Percentiles rank a stretch among this genome's conserved stretches.
Evolutionary conservation across 2,113 vertebrate genomes (phyloP).

Genomic region (Pituophis catenifer): DNA sequence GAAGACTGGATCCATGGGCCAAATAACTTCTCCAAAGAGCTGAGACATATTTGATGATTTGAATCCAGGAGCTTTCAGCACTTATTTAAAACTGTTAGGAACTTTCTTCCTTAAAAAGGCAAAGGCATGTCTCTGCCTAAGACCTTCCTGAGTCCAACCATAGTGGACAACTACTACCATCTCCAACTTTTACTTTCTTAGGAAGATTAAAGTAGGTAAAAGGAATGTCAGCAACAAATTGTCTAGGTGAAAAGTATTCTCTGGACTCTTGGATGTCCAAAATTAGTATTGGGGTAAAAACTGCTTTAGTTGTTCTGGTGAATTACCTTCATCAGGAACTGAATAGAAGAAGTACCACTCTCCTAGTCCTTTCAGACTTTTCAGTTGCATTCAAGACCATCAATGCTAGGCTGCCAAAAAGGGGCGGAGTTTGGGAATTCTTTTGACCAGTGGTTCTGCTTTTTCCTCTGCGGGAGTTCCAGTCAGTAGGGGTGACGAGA

Average conservation of each 20-base stretch:
- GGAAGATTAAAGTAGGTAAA: neutral
- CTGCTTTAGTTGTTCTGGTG: neutral
- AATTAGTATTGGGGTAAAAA: neutral
- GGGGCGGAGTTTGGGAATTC: neutral
- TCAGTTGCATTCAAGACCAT: neutral
- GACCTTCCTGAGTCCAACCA: neutral
- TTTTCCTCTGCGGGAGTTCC: neutral
- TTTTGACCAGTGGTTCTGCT: neutral
- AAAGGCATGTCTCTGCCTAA: neutral
- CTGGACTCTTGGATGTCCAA: neutral
- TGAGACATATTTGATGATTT: neutral
- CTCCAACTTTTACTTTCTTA: neutral
- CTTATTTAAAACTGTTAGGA: neutral
- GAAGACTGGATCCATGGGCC: neutral
- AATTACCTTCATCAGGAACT: neutral
- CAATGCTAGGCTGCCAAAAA: neutral
- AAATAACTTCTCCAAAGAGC: neutral
- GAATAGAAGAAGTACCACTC: neutral
- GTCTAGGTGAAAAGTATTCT: neutral
- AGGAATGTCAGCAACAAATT: neutral
- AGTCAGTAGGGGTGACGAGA: neutral
- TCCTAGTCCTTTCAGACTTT: neutral
- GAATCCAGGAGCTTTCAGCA: neutral
- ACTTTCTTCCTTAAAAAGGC: neutral
- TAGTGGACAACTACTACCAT: neutral